Conservation (phyloP, 2,113 vertebrate species). For the Takifugu flavidus region DNA sequence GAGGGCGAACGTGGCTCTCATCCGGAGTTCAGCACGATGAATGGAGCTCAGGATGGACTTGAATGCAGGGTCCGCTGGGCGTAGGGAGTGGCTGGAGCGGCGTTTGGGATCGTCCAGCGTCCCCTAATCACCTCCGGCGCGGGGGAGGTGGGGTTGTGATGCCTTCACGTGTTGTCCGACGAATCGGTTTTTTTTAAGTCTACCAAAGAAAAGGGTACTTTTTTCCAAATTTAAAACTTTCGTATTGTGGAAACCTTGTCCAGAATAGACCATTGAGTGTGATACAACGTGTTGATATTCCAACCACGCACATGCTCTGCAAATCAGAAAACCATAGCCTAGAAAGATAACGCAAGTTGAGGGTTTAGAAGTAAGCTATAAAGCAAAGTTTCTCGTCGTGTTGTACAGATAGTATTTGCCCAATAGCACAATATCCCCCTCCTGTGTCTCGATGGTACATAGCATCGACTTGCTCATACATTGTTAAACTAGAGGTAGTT, state of each 20-base stretch:
- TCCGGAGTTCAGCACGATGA: slow-evolving; percentile 48
- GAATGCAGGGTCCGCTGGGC: slow-evolving; percentile 42
- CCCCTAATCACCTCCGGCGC: slow-evolving; percentile 63
- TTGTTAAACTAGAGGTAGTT: neutral
- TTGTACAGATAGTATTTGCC: neutral
- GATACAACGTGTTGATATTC: too few relatives aligned
- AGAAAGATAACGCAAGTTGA: too few relatives aligned
- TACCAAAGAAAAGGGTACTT: neutral
- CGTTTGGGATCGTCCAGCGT: slow-evolving; percentile 53
- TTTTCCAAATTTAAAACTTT: too few relatives aligned
- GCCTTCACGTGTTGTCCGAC: slow-evolving; percentile 21
- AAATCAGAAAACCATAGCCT: too few relatives aligned
- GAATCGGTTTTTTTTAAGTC: neutral
- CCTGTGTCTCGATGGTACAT: slow-evolving; percentile 63
- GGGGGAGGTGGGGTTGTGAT: slow-evolving; percentile 21
- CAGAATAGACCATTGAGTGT: too few relatives aligned
- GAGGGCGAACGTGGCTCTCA: slow-evolving; percentile 48
- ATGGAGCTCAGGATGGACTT: slow-evolving; percentile 50
- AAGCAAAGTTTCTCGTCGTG: slow-evolving; percentile 38
- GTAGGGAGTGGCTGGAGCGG: slow-evolving; percentile 66
- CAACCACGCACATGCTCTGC: too few relatives aligned
- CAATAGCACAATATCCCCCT: slow-evolving; percentile 65
- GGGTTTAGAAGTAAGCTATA: slow-evolving; percentile 32
- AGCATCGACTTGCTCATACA: slow-evolving; percentile 32
- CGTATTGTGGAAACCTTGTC: too few relatives aligned